Percentiles rank a stretch among this genome's conserved stretches.
phyloP scores from a whole-genome alignment of 2,797 vertebrate genomes.

The Clarias platycephalus region DNA sequence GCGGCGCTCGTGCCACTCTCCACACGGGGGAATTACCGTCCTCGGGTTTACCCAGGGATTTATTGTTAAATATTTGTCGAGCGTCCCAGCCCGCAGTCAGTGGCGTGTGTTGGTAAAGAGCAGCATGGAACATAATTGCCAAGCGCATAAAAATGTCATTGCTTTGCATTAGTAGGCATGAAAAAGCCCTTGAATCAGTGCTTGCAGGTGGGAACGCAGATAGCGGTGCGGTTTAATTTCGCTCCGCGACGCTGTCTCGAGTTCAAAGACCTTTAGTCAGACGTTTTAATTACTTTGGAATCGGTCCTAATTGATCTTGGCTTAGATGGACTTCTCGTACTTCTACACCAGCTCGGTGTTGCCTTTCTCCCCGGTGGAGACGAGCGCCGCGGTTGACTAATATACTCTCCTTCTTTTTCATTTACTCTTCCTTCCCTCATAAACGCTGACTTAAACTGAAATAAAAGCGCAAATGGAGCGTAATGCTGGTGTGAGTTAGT shows the following conservation, averaged over 20 bases:
- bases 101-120: constrained; percentile 4
- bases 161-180: constrained; percentile 31
- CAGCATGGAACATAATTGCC: constrained; percentile 19
- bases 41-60: constrained; percentile 16
- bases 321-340: constrained; percentile 76
- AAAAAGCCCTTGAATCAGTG: constrained; percentile 35
- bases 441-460: not conserved
- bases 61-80: constrained; percentile 36
- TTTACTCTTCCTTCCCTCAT: constrained; percentile 7
- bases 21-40: not conserved
- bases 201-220: constrained; percentile 62
- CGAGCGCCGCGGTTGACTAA: constrained; percentile 11
- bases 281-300: constrained; percentile 79
- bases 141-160: constrained; percentile 22
- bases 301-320: constrained; percentile 76
- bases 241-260: constrained; percentile 64
- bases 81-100: not conserved
- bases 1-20: not conserved
- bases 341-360: constrained; percentile 64
- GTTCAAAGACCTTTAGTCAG: constrained; percentile 75
- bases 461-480: constrained; percentile 6
- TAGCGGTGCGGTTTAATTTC: constrained; percentile 63
- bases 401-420: constrained; percentile 8
- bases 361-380: constrained; percentile 29
- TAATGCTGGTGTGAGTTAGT: not conserved